Percentiles rank a stretch among this genome's conserved stretches.
Evolutionary conservation across 2,888 invertebrate species (phyloP).

Genomic region (Megalurothrips usitatus): DNA sequence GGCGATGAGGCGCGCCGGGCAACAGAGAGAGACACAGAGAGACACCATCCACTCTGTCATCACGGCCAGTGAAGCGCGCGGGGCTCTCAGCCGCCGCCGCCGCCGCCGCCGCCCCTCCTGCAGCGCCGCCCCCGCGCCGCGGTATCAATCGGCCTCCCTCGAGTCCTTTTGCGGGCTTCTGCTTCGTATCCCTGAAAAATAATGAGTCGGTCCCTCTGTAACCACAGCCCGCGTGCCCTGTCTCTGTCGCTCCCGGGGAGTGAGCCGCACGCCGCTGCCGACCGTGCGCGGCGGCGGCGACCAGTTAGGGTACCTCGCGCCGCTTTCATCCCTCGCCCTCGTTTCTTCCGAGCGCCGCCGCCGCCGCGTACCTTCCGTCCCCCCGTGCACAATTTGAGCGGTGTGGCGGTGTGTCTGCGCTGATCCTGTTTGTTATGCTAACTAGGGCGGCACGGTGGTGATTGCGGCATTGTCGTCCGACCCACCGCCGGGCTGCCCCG

Average conservation of each 20-base stretch:
- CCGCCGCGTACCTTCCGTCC: background rate
- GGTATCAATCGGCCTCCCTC: too few relatives aligned
- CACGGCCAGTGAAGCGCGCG: background rate
- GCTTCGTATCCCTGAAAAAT: too few relatives aligned
- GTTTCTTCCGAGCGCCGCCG: background rate
- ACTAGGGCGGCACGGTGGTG: slow-evolving; percentile 6
- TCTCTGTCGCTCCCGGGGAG: too few relatives aligned
- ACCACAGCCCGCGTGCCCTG: too few relatives aligned
- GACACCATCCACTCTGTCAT: background rate
- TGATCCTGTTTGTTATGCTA: slow-evolving; percentile 26
- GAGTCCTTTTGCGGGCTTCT: too few relatives aligned
- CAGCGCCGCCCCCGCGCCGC: too few relatives aligned
- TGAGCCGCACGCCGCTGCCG: too few relatives aligned
- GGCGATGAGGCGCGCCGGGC: too few relatives aligned
- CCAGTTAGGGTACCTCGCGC: background rate
- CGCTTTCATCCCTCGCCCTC: background rate
- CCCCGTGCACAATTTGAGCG: background rate
- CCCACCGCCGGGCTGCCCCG: background rate
- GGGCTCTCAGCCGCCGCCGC: background rate
- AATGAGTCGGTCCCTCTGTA: too few relatives aligned
- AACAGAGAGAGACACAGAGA: too few relatives aligned
- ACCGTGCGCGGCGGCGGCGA: too few relatives aligned
- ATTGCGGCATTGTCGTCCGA: slow-evolving; percentile 9
- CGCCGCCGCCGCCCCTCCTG: too few relatives aligned
- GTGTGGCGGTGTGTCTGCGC: background rate